These are phyloP conservation scores for Echeneis naucrates DNA, from an alignment of 2,797 vertebrate species.

Conservation along the genomic window DNA sequence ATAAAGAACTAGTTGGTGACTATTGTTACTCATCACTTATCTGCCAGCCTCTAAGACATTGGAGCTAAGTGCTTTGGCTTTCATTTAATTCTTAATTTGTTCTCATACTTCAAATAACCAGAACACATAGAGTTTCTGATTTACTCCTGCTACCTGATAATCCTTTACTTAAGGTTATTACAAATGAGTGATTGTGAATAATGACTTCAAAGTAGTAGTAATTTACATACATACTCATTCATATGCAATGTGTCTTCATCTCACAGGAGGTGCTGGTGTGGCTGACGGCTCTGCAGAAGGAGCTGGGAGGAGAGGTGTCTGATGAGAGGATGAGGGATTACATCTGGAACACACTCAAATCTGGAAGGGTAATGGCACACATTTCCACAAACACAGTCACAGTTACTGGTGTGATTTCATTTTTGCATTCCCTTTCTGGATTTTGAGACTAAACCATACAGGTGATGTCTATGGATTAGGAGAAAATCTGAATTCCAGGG, in stretches of 20 bases:
- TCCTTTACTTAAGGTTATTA: neutral
- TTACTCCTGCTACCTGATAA: neutral
- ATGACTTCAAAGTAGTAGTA: neutral
- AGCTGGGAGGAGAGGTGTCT: slow-evolving; percentile 94
- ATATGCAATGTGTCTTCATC: neutral
- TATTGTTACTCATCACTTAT: neutral
- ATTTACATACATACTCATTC: neutral
- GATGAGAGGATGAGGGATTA: slow-evolving; percentile 95
- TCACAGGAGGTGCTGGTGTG: slow-evolving; percentile 95
- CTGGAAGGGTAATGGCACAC: slow-evolving; percentile 89
- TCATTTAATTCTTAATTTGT: neutral
- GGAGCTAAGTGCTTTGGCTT: neutral
- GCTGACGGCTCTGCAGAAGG: slow-evolving; percentile 96
- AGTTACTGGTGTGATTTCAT: neutral
- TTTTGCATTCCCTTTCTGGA: neutral
- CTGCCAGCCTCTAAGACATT: neutral
- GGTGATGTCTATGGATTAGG: neutral
- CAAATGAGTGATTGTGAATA: neutral
- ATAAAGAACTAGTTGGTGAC: neutral
- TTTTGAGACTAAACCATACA: neutral
- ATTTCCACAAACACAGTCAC: neutral
- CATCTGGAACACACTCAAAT: slow-evolving; percentile 99
- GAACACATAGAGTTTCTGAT: neutral
- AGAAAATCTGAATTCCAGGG: neutral
- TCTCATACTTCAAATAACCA: neutral